These are phyloP conservation scores for Trachurus trachurus DNA, from an alignment of 2,797 vertebrate species.

Conservation along the genomic window DNA sequence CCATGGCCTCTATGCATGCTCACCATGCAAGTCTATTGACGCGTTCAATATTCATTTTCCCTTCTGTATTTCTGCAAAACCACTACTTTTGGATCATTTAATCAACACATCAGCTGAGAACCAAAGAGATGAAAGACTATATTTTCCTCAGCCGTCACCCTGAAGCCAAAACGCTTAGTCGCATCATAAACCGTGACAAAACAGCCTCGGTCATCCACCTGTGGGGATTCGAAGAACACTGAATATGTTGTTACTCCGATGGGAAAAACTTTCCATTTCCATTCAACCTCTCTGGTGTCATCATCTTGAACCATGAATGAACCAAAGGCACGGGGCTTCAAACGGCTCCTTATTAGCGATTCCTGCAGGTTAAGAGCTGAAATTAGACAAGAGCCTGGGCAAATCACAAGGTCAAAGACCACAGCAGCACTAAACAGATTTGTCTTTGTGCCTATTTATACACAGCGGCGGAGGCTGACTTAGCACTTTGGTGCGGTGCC, in stretches of 20 bases:
- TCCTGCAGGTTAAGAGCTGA: conserved; percentile 15
- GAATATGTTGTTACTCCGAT: conserved; percentile 35
- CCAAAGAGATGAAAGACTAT: not conserved
- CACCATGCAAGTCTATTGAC: too few species aligned
- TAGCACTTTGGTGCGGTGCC: conserved; percentile 42
- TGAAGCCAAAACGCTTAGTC: conserved; percentile 17
- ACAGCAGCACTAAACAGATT: conserved; percentile 57
- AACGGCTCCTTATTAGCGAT: not conserved
- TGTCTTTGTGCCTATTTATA: conserved; percentile 68
- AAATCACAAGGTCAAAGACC: conserved; percentile 63
- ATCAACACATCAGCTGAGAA: not conserved
- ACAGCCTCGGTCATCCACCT: conserved; percentile 13
- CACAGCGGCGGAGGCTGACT: conserved; percentile 45
- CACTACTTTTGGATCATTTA: not conserved
- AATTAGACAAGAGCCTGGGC: conserved; percentile 29
- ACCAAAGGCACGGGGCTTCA: not conserved
- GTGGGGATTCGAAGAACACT: conserved; percentile 41
- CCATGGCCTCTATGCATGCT: too few species aligned
- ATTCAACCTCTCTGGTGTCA: conserved; percentile 7
- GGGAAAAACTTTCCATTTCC: not conserved
- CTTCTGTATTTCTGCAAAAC: not conserved
- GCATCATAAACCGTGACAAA: conserved; percentile 30
- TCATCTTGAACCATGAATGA: conserved; percentile 30
- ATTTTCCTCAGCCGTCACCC: conserved; percentile 40
- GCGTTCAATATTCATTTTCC: too few species aligned